These are phyloP conservation scores for Brachirus orientalis DNA, from an alignment of 2,113 vertebrate species.

Conservation along the genomic window DNA sequence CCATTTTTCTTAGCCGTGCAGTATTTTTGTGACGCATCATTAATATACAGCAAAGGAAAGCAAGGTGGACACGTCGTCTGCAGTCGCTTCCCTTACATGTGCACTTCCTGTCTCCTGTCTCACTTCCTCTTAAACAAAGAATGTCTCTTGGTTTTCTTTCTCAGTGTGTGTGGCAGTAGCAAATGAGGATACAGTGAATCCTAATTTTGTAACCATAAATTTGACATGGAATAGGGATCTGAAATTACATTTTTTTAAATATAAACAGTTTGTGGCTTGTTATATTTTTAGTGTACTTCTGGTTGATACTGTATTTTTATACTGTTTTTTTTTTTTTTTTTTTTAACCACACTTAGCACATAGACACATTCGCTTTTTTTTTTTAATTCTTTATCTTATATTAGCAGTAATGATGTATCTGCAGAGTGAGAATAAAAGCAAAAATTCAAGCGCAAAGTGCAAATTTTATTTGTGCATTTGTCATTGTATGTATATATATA, in stretches of 20 bases:
- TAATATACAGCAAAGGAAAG: constrained; percentile 37
- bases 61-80: constrained; percentile 38
- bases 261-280: constrained; percentile 9
- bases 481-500: background rate
- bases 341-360: background rate
- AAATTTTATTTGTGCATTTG: background rate
- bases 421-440: constrained; percentile 6
- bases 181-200: constrained; percentile 16
- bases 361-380: background rate
- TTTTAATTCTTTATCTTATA: background rate
- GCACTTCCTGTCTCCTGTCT: constrained; percentile 58
- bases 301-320: background rate
- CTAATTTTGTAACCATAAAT: constrained; percentile 11
- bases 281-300: constrained; percentile 6
- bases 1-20: background rate
- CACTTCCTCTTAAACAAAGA: constrained; percentile 62
- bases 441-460: background rate
- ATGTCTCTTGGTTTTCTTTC: constrained; percentile 5
- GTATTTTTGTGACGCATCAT: constrained; percentile 33
- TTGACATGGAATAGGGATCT: constrained; percentile 20
- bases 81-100: constrained; percentile 41
- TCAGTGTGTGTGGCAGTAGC: background rate
- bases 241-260: constrained; percentile 18
- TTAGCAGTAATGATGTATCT: background rate
- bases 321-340: background rate